Evolutionary conservation across 2,797 vertebrate genomes (phyloP).

Genomic region (Enteromius viviparus): DNA sequence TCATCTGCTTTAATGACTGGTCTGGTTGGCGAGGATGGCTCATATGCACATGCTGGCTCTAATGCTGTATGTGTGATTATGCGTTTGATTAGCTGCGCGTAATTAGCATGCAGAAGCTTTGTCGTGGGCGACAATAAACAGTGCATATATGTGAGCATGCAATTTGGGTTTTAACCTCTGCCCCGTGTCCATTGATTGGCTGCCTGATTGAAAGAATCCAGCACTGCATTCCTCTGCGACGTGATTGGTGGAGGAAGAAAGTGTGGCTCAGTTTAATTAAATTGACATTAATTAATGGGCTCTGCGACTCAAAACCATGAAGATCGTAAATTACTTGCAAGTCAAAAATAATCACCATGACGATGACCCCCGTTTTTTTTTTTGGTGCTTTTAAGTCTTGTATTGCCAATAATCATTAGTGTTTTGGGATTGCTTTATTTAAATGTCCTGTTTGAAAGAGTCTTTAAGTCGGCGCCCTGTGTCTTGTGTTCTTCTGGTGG

Average conservation of each 20-base stretch:
- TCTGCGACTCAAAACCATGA: constrained; percentile 33
- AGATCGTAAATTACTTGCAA: constrained; percentile 41
- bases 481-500: neutral
- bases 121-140: constrained; percentile 20
- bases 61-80: neutral
- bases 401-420: neutral
- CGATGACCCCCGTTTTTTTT: neutral
- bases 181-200: constrained; percentile 34
- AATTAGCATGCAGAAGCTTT: constrained; percentile 36
- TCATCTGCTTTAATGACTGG: constrained; percentile 39
- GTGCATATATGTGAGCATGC: neutral
- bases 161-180: constrained; percentile 24
- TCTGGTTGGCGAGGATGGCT: constrained; percentile 34
- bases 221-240: neutral
- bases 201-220: constrained; percentile 35
- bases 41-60: constrained; percentile 6
- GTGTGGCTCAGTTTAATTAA: constrained; percentile 32
- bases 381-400: constrained; percentile 3
- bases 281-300: constrained; percentile 49
- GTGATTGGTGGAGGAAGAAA: constrained; percentile 34
- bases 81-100: constrained; percentile 30
- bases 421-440: neutral
- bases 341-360: constrained; percentile 10
- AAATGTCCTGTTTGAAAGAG: constrained; percentile 8
- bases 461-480: neutral